Evolutionary conservation across 2,888 invertebrate species (phyloP).

Genomic region (Chironomus riparius): DNA sequence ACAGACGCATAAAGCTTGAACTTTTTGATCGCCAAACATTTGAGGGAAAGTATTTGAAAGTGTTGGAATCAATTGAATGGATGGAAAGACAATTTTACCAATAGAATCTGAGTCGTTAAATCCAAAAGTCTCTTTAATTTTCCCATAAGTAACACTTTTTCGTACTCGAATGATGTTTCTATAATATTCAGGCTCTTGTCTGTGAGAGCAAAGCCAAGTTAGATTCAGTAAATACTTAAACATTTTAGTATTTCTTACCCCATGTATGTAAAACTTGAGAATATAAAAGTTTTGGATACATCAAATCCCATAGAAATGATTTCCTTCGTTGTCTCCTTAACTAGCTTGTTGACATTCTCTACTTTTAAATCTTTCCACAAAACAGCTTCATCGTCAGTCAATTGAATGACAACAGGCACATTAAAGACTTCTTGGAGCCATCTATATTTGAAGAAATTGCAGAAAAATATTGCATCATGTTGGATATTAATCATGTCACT

Average conservation of each 20-base stretch:
- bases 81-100: conserved; percentile 95
- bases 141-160: conserved; percentile 95
- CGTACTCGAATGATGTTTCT: conserved; percentile 87
- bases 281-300: conserved; percentile 90
- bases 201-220: too few relatives aligned
- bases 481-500: conserved; percentile 34
- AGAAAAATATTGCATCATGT: not conserved
- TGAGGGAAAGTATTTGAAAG: conserved; percentile 83
- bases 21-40: conserved; percentile 71
- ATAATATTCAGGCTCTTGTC: conserved; percentile 79
- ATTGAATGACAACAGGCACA: conserved; percentile 89
- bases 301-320: conserved; percentile 97
- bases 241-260: conserved; percentile 42
- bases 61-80: conserved; percentile 92
- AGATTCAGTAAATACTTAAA: too few relatives aligned
- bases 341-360: conserved; percentile 76
- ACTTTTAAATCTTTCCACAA: conserved; percentile 91
- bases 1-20: conserved; percentile 87
- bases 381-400: conserved; percentile 98
- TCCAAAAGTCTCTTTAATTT: conserved; percentile 96
- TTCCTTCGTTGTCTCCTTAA: conserved; percentile 90
- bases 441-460: conserved; percentile 44
- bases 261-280: conserved; percentile 88
- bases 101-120: conserved; percentile 93
- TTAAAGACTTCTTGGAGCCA: conserved; percentile 96